These are phyloP conservation scores for Tromatobia lineatoria DNA, from an alignment of 2,888 invertebrate genomes.

Conservation along the genomic window DNA sequence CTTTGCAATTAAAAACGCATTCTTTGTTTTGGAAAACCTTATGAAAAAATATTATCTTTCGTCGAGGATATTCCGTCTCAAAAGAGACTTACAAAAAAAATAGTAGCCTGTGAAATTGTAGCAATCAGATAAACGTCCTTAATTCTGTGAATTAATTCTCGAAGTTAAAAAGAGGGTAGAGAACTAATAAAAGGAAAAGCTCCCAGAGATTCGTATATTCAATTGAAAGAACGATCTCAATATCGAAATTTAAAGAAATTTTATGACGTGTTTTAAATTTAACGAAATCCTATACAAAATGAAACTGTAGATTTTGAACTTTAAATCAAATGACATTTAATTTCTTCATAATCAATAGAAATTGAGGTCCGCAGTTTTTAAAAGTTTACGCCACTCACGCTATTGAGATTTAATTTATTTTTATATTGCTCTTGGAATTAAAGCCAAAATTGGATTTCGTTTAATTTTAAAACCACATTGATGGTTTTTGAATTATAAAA, in stretches of 20 bases:
- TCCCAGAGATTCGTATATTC: neutral
- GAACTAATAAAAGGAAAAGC: neutral
- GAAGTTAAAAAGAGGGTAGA: neutral
- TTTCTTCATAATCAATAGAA: too few relatives aligned
- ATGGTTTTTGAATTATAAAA: neutral
- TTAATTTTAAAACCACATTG: neutral
- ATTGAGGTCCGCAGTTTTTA: too few relatives aligned
- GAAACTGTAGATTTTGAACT: too few relatives aligned
- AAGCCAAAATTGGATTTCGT: neutral
- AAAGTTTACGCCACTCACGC: too few relatives aligned
- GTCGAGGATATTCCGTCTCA: neutral
- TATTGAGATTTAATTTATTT: too few relatives aligned
- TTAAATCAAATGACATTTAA: too few relatives aligned
- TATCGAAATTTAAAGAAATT: neutral
- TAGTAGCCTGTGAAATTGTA: neutral
- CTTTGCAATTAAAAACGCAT: too few relatives aligned
- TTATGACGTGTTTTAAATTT: too few relatives aligned
- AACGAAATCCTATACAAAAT: too few relatives aligned
- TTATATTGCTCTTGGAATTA: too few relatives aligned
- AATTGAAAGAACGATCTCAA: neutral
- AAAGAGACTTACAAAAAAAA: neutral
- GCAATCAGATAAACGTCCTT: neutral
- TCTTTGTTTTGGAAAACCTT: too few relatives aligned
- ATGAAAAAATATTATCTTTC: too few relatives aligned
- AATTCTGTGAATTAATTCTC: conserved; percentile 5